Percentiles rank a stretch among this genome's conserved stretches.
These are phyloP conservation scores for Karalla daura DNA, from an alignment of 2,797 vertebrate species.

Conservation along the genomic window DNA sequence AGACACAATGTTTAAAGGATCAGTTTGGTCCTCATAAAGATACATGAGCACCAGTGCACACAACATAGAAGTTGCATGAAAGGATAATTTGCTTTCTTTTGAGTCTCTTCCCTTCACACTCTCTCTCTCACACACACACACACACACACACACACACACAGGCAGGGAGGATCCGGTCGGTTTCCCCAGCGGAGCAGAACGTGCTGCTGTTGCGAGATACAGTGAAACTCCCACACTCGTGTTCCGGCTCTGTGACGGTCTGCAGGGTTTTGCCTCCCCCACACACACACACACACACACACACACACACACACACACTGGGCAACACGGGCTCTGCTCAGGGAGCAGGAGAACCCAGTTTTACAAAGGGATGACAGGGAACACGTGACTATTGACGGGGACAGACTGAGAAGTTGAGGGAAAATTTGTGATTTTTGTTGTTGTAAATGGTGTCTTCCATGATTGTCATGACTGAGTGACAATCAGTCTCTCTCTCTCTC, in stretches of 20 bases:
- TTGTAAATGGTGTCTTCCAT: too few species aligned
- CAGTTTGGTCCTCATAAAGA: neutral
- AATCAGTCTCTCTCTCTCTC: too few species aligned
- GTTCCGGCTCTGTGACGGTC: slow-evolving; percentile 58
- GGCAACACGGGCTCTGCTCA: neutral
- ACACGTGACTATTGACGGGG: too few species aligned
- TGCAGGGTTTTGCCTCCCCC: slow-evolving; percentile 37
- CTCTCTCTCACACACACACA: neutral
- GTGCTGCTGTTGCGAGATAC: slow-evolving; percentile 61
- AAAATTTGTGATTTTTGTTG: too few species aligned
- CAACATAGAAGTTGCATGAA: slow-evolving; percentile 1
- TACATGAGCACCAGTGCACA: too few species aligned
- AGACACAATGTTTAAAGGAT: neutral
- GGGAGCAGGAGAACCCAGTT: neutral
- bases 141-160: slow-evolving; percentile 9
- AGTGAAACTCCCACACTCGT: slow-evolving; percentile 55
- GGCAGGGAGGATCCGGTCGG: slow-evolving; percentile 47
- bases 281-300: slow-evolving; percentile 42
- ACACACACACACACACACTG: slow-evolving; percentile 35
- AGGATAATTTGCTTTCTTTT: slow-evolving; percentile 26
- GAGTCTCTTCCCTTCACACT: neutral
- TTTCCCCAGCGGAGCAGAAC: slow-evolving; percentile 55
- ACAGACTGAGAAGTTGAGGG: too few species aligned
- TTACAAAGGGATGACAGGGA: neutral
- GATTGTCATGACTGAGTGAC: too few species aligned